Evolutionary conservation across 2,888 invertebrate species (phyloP).

Genomic region (Parascotia fuliginaria): DNA sequence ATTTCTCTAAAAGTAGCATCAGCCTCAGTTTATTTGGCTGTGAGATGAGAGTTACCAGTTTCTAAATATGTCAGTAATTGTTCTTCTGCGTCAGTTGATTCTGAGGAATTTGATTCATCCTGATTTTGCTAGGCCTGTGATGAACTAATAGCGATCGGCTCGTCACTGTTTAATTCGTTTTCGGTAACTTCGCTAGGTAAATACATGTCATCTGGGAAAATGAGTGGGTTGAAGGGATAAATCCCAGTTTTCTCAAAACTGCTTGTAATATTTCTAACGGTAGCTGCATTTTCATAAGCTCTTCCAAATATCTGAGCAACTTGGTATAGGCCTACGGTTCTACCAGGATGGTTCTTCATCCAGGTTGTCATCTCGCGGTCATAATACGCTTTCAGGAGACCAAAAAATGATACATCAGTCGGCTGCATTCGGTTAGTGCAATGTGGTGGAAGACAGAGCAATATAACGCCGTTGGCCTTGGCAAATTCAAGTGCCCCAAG

Average conservation of each 20-base stretch:
- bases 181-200: constrained; percentile 25
- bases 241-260: constrained; percentile 30
- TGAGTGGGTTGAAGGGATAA: constrained; percentile 20
- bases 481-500: too few relatives aligned
- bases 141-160: constrained; percentile 19
- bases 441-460: too few relatives aligned
- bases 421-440: too few relatives aligned
- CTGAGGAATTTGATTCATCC: constrained; percentile 9
- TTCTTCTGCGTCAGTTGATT: constrained; percentile 20
- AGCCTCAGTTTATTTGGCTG: constrained; percentile 1
- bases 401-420: too few relatives aligned
- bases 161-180: constrained; percentile 13
- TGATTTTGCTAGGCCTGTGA: constrained; percentile 19
- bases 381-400: too few relatives aligned
- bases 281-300: too few relatives aligned
- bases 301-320: too few relatives aligned
- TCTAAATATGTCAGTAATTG: constrained; percentile 2
- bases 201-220: constrained; percentile 22
- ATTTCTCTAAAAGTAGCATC: constrained; percentile 1
- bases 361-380: too few relatives aligned
- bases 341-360: too few relatives aligned
- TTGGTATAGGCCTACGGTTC: too few relatives aligned
- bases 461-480: too few relatives aligned
- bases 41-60: constrained; percentile 1
- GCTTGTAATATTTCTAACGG: too few relatives aligned